Percentiles rank a stretch among this genome's conserved stretches.
These are phyloP conservation scores for Chamaetylas fuelleborni DNA, from an alignment of 2,113 vertebrate species.

Conservation along the genomic window DNA sequence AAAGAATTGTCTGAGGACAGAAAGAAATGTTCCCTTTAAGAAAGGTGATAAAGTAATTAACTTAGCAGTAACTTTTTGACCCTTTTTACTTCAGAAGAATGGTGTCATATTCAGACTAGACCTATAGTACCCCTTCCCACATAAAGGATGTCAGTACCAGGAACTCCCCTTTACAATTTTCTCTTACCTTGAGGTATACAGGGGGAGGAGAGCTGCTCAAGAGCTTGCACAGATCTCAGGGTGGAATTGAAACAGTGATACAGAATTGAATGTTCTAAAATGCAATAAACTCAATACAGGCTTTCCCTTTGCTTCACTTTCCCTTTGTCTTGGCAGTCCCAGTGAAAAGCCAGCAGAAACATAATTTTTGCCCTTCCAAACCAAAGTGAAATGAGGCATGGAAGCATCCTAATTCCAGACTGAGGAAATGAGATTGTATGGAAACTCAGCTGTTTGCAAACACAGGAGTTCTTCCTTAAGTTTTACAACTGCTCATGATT, in stretches of 20 bases:
- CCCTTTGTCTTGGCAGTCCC: background rate
- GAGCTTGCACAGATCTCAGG: background rate
- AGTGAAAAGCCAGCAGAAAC: background rate
- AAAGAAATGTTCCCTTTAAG: background rate
- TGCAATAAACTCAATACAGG: background rate
- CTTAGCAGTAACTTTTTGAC: background rate
- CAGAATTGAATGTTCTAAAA: background rate
- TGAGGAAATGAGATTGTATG: background rate
- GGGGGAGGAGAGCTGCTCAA: background rate
- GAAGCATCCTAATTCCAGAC: background rate
- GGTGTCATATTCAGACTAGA: background rate
- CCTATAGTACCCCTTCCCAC: background rate
- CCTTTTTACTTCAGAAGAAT: background rate
- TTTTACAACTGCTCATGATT: background rate
- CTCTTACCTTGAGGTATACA: background rate
- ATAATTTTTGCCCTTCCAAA: background rate
- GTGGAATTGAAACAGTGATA: background rate
- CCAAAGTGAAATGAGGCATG: background rate
- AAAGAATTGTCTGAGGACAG: background rate
- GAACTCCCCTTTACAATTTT: background rate
- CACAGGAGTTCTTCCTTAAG: background rate
- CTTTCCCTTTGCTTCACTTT: background rate
- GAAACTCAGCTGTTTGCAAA: background rate
- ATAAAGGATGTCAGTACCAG: background rate
- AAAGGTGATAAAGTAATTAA: background rate